Evolutionary conservation across 2,113 vertebrate species (phyloP).

Genomic region (Malurus melanocephalus): DNA sequence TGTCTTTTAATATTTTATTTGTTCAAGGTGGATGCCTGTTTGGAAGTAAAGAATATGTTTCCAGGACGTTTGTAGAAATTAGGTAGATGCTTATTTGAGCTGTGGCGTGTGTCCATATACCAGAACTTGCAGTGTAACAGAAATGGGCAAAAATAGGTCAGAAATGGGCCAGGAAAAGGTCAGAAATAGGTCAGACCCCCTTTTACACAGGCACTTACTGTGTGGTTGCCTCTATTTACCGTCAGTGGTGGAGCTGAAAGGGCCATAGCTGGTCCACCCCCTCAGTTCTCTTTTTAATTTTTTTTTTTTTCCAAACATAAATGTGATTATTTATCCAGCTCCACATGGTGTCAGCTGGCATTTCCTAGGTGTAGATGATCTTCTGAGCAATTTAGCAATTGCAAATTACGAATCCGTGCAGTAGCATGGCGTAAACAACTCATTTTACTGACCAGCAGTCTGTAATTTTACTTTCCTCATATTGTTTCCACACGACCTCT

Average conservation of each 20-base stretch:
- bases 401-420: not conserved
- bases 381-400: not conserved
- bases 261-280: not conserved
- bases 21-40: not conserved
- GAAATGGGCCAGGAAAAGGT: not conserved
- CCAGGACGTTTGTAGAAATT: not conserved
- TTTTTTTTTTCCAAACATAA: not conserved
- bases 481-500: not conserved
- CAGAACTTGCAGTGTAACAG: not conserved
- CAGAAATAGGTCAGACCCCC: not conserved
- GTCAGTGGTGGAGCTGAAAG: not conserved
- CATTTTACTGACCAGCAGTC: not conserved
- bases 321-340: not conserved
- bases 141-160: not conserved
- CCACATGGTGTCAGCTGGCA: not conserved
- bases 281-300: not conserved
- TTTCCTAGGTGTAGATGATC: not conserved
- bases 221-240: not conserved
- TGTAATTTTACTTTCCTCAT: not conserved
- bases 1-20: not conserved
- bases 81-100: not conserved
- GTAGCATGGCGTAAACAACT: not conserved
- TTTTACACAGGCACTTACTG: not conserved
- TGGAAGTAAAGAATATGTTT: not conserved
- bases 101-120: fast-evolving